These are phyloP conservation scores for Ectemnius cavifrons DNA, from an alignment of 2,888 invertebrate species.

Conservation along the genomic window DNA sequence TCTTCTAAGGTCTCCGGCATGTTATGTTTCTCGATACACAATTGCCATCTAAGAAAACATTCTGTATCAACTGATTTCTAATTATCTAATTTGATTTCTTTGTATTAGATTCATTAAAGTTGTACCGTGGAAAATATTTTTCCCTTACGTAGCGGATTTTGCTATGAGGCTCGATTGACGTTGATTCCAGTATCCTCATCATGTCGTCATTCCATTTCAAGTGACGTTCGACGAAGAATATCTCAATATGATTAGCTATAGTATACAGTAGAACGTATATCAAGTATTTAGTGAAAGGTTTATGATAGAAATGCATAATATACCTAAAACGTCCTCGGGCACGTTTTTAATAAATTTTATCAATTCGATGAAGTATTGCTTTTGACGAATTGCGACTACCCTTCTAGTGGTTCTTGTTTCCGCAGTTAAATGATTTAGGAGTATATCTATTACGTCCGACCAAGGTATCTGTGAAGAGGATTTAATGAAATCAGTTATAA, in stretches of 20 bases:
- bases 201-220: not conserved
- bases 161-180: not conserved
- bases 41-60: not conserved
- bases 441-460: too few relatives aligned
- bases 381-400: not conserved
- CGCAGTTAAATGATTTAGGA: too few relatives aligned
- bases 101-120: not conserved
- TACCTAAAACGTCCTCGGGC: not conserved
- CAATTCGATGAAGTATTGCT: not conserved
- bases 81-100: not conserved
- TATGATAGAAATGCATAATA: not conserved
- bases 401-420: too few relatives aligned
- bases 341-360: not conserved
- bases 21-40: not conserved
- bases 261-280: not conserved
- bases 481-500: too few relatives aligned
- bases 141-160: too few relatives aligned
- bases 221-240: slow-evolving; percentile 5
- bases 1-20: not conserved
- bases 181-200: not conserved
- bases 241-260: not conserved
- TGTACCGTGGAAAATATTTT: too few relatives aligned
- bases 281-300: not conserved
- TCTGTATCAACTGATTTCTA: not conserved
- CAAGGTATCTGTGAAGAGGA: too few relatives aligned